Percentiles rank a stretch among this genome's conserved stretches.
Evolutionary conservation across 2,888 invertebrate species (phyloP).

Genomic region (Leptopterna dolabrata): DNA sequence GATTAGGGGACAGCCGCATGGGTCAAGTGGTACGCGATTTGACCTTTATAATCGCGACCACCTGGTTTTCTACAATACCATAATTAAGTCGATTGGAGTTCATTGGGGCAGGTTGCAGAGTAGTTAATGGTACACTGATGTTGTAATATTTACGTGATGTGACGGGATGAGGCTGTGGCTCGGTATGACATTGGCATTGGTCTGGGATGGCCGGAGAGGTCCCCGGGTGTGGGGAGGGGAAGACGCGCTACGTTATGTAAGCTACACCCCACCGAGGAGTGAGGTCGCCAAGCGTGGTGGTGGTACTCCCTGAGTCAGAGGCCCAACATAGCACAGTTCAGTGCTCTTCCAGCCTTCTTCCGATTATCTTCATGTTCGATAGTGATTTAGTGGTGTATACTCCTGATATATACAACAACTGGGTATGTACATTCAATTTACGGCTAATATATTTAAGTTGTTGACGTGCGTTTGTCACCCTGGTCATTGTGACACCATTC

Average conservation of each 20-base stretch:
- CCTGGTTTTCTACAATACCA: too few relatives aligned
- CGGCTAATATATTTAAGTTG: too few relatives aligned
- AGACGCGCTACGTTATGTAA: conserved; percentile 45
- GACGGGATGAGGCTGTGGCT: background rate
- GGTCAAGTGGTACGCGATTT: too few relatives aligned
- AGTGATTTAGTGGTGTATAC: conserved; percentile 43
- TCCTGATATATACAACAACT: conserved; percentile 8
- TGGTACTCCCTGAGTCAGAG: conserved; percentile 49
- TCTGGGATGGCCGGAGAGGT: background rate
- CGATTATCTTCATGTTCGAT: conserved; percentile 47
- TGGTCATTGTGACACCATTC: background rate
- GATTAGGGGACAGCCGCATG: too few relatives aligned
- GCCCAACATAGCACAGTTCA: conserved; percentile 51
- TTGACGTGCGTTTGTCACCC: background rate
- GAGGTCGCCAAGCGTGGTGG: conserved; percentile 31
- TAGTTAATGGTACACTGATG: background rate
- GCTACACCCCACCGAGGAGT: conserved; percentile 35
- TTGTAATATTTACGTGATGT: conserved; percentile 9
- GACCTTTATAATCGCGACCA: too few relatives aligned
- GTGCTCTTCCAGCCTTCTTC: conserved; percentile 50
- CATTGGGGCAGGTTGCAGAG: background rate
- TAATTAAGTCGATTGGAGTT: too few relatives aligned
- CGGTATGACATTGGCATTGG: conserved; percentile 50
- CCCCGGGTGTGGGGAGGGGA: background rate
- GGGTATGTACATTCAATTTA: conserved; percentile 25